These are phyloP conservation scores for Carposina sasakii DNA, from an alignment of 1,140 invertebrate species.

Conservation along the genomic window DNA sequence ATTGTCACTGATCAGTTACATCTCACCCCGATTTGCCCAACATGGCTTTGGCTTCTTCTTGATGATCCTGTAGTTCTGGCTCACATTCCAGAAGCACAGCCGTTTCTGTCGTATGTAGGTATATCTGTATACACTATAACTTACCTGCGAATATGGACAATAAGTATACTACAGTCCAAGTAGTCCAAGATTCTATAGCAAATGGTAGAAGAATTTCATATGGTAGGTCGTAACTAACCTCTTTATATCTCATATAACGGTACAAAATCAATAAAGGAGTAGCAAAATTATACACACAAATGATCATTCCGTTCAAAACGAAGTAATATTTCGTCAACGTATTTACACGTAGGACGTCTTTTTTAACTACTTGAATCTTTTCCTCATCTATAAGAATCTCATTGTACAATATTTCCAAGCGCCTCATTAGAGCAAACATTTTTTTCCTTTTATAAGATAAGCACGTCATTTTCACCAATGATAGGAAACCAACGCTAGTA, in stretches of 20 bases:
- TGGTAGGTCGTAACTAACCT: constrained; percentile 32
- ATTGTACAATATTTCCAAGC: constrained; percentile 25
- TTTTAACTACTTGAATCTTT: constrained; percentile 26
- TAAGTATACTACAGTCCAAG: constrained; percentile 36
- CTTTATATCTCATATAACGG: constrained; percentile 27
- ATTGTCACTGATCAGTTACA: no score
- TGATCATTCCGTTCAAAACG: constrained; percentile 38
- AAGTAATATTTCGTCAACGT: constrained; percentile 43
- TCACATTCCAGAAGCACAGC: no score
- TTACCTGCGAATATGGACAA: constrained; percentile 39
- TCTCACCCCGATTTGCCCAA: no score
- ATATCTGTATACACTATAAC: constrained; percentile 13
- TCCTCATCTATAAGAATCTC: constrained; percentile 19
- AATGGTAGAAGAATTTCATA: constrained; percentile 43
- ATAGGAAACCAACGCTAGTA: constrained; percentile 31
- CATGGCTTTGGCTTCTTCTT: no score
- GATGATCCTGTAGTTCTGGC: no score
- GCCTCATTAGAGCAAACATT: constrained; percentile 31
- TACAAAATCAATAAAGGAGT: constrained; percentile 33
- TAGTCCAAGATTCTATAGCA: constrained; percentile 29
- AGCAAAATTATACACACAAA: constrained; percentile 49
- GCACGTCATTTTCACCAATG: constrained; percentile 36
- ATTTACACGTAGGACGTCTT: constrained; percentile 32
- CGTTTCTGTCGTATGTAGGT: no score
- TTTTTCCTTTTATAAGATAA: constrained; percentile 30